Evolutionary conservation across 2,888 invertebrate genomes (phyloP), one percentile per base, ranked within the genome.

Genomic region (Thereva unica): DNA sequence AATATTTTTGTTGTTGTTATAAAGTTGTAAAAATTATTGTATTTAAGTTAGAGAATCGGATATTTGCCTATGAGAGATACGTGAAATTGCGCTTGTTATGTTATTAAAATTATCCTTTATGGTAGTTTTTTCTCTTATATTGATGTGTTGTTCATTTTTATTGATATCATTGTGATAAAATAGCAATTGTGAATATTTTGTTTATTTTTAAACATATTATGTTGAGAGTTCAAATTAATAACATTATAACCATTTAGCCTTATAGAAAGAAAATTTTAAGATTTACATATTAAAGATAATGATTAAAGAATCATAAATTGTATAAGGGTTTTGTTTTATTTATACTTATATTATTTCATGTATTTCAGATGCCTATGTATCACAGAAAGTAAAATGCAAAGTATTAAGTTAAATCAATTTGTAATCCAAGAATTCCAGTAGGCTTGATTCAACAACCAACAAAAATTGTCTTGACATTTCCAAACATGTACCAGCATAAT

Each of bases 111-210:
- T 61, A 61, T 61, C 40, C 49, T 61, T 50, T 50, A 61, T 41
- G 49, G 50, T 50, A 61, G 40, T 50, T 61, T 42, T 50, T 23
- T n/a, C 50, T 23, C 23, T 23, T 23, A 23, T 23, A 23, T 23
- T 23, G 23, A 50, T 50, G 50, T 50, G 50, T 61, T 61, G 61
- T 61, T 61, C 61, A 61, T 61, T 50, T 61, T 61, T 50, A 61
- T 61, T 61, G 50, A 61, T 61, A 61, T 61, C 61, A 50, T 61
- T 61, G 61, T 61, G 61, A 61, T 61, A 61, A 61, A 61, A 47
- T 61, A 61, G 61, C 61, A 61, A 61, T 61, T 61, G 61, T 61
- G 61, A 61, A 61, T 61, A 61, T 61, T 61, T 61, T 61, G 61
- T 61, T 61, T 61, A 61, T 61, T 61, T 61, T 61, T 61, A 61